Conservation (phyloP, 2,797 vertebrate species). For the Diglossa cyanea region DNA sequence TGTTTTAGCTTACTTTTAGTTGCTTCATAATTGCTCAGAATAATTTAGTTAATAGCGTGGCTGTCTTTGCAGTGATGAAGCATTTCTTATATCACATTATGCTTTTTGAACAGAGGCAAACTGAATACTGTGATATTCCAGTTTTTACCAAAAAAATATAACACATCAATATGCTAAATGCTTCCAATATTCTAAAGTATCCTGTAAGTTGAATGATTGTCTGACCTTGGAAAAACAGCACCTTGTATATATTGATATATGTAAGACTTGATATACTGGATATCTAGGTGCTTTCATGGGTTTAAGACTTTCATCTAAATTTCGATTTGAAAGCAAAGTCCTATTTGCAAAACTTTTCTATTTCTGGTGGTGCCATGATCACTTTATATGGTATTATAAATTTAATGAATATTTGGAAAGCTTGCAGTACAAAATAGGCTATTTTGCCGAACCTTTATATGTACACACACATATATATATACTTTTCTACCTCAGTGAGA, state of each 20-base stretch:
- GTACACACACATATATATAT: no score
- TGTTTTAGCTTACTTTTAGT: neutral
- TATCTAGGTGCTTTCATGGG: neutral
- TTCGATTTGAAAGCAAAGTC: neutral
- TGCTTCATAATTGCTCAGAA: neutral
- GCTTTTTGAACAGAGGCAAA: neutral
- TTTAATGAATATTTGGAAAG: neutral
- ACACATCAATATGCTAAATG: neutral
- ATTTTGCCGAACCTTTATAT: neutral
- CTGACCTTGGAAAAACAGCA: neutral
- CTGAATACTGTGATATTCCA: neutral
- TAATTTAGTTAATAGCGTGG: neutral
- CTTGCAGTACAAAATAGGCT: neutral
- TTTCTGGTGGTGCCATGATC: neutral
- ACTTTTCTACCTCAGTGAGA: neutral
- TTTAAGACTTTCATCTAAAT: neutral
- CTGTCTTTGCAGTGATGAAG: neutral
- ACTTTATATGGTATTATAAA: neutral
- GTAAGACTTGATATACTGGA: neutral
- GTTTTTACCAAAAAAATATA: neutral
- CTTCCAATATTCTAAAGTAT: neutral
- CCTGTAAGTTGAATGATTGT: neutral
- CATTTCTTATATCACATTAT: neutral
- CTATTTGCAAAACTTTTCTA: neutral
- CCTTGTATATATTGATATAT: neutral